Evolutionary conservation across 2,888 invertebrate genomes (phyloP), one percentile per base, ranked within the genome.

Genomic region (Conus canariensis): DNA sequence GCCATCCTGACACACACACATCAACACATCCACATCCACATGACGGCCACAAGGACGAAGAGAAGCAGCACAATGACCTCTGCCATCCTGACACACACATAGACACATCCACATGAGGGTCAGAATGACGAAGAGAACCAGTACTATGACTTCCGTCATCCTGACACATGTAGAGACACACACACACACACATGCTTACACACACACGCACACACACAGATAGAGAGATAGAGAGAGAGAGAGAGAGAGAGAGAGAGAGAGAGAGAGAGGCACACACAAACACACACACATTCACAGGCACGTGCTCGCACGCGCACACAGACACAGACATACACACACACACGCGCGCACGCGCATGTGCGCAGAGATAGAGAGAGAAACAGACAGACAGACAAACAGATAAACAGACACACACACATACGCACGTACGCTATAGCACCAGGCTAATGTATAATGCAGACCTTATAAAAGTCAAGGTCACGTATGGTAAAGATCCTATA

Each of bases 21-120:
- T n/a, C n/a, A 4, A 45, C 45, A 45, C 45, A 95, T 90, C 95
- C 95, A 95, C 85, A 95, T 89, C 12, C 0, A 95, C 85, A 95
- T 89, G 45, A 94, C 64, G 2, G 93, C 0, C 64, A 74, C 0
- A 8, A 56, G 10, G 22, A 64, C 64, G 12, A 45, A 10, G 14
- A 16, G 45, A 60, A 9, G 0, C 60, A 60, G 60, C 4, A 60
- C 10, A 2, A 9, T 12, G 2, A 9, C 60, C 60, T 60, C 60
- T 14, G 9, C 60, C 60, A 64, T 10, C 16, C 16, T 64, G 45
- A 45, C 45, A 45, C 4, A 45, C 45, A 45, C 45, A 45, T 45
- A 0, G 4, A 45, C 45, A 45, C 45, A 95, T 90, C 95, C 95
- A 95, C 85, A 95, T 89, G 56, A 94, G 58, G 3, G 93, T 83